Base-by-base conservation (phyloP, 2,888 invertebrate species). In the Epinotia brunnichana region DNA sequence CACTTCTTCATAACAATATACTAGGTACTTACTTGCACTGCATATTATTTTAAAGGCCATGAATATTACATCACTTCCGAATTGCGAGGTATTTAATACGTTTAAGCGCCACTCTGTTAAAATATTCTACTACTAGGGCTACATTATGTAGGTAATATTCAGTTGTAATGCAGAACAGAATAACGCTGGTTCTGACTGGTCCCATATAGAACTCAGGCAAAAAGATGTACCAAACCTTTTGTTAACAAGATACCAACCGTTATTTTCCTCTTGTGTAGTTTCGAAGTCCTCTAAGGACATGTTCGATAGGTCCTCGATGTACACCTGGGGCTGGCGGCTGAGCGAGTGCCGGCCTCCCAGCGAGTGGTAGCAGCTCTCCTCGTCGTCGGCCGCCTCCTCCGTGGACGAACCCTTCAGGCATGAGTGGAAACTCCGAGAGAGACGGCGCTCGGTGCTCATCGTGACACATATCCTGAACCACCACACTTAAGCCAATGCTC, bases 351-450 rank as follows among this genome's bases (percentile, higher is more conserved):
- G 85, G 61, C 92, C 92, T 39, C 92, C 92, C 10, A 93, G 85
- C 56, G 91, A 92, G 82, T 93, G 92, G 82, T 93, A 93, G 83
- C 92, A 92, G 76, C 83, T 90, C 73, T 93, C 93, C 74, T 92
- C 94, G 10, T 91, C 91, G 79, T 93, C 93, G 35, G 89, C 90
- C 53, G 90, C 93, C 82, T 93, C 93, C 85, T 93, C 93, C 77
- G 93, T 93, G 74, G 93, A 92, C 74, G 94, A 93, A 51, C 95
- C 95, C 79, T 95, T 94, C 79, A 95, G 91, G 82, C 95, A 95
- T 75, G 95, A 95, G 89, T 95, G 95, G 86, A 95, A 95, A 83
- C 95, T 95, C 85, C 95, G 93, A 63, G 95, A 95, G 77, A 95
- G 92, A 74, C 95, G 93, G 76, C 95, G 90, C 83, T 94, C 94